phyloP scores from a whole-genome alignment of 2,113 vertebrate species.

The Tiliqua scincoides region DNA sequence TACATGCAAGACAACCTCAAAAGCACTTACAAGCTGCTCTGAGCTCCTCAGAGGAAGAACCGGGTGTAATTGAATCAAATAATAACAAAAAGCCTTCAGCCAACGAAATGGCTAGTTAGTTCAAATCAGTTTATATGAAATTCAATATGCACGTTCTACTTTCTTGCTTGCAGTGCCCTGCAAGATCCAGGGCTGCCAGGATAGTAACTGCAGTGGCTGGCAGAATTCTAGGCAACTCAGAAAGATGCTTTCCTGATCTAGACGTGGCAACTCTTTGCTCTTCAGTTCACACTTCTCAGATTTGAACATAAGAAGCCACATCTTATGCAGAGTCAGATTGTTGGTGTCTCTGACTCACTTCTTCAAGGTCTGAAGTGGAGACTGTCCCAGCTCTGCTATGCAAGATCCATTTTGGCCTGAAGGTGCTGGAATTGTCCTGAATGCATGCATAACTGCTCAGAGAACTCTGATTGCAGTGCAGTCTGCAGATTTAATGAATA shows the following conservation, averaged over 20 bases:
- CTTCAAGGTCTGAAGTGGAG: no score
- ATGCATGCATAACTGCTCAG: background rate
- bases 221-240: background rate
- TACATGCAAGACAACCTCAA: background rate
- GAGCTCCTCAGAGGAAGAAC: no score
- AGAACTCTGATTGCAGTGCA: no score
- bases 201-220: background rate
- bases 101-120: background rate
- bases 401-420: background rate
- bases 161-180: background rate
- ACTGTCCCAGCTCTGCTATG: background rate
- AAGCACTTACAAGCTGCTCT: background rate
- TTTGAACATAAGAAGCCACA: background rate
- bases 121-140: background rate
- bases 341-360: background rate
- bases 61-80: background rate
- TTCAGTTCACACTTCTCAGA: background rate
- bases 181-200: background rate
- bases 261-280: background rate
- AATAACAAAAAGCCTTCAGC: background rate
- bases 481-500: no score
- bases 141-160: background rate
- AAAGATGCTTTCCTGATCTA: background rate
- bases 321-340: background rate
- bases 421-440: background rate